Evolutionary conservation across 1,140 invertebrate species (phyloP).

Genomic region (Calephelis nemesis): DNA sequence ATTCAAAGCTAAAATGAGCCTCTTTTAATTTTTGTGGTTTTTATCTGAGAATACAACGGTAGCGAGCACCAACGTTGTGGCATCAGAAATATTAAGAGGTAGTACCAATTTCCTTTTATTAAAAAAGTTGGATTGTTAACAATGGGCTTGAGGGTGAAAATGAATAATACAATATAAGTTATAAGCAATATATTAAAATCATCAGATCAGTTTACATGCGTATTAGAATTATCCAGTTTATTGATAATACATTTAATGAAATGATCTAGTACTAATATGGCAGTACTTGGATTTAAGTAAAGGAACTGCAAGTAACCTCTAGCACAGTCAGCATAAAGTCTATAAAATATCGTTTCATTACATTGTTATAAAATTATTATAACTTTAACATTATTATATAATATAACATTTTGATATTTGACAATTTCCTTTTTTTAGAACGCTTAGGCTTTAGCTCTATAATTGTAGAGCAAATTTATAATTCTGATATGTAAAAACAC

Average conservation of each 20-base stretch:
- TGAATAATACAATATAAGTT: constrained; percentile 36
- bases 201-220: constrained; percentile 50
- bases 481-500: no score
- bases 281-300: constrained; percentile 17
- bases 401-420: no score
- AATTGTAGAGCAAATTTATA: no score
- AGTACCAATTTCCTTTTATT: no score
- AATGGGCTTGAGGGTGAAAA: constrained; percentile 19
- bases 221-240: constrained; percentile 17
- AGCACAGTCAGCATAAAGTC: constrained; percentile 2
- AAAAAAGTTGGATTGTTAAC: background rate
- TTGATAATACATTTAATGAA: constrained; percentile 15
- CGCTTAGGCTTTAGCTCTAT: no score
- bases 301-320: constrained; percentile 14
- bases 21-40: no score
- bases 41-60: no score
- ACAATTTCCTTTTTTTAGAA: background rate
- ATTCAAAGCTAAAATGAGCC: no score
- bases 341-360: background rate
- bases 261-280: constrained; percentile 12
- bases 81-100: no score
- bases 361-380: background rate
- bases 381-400: no score
- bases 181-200: constrained; percentile 53
- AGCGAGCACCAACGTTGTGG: no score